A percentile compares a stretch with the other conserved stretches of the same genome.
Conservation (phyloP, 2,113 vertebrate genomes). For the Recurvirostra avosetta region DNA sequence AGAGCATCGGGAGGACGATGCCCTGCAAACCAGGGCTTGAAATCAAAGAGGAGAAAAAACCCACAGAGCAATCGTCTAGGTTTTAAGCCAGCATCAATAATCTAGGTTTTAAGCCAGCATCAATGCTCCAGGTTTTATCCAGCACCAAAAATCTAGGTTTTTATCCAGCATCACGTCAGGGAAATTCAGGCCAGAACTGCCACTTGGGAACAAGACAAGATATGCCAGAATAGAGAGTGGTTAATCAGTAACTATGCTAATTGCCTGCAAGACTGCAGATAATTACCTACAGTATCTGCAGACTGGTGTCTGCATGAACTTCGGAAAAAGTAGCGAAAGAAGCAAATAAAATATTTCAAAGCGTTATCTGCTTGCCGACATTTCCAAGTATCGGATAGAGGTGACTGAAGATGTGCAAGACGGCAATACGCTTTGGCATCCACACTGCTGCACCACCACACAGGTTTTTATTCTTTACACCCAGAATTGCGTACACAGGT, state of each 20-base stretch:
- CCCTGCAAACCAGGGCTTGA: neutral
- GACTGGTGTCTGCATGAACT: neutral
- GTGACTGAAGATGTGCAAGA: no score
- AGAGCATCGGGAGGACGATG: neutral
- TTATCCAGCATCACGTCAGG: neutral
- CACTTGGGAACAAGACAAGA: neutral
- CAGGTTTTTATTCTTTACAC: no score
- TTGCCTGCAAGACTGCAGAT: neutral
- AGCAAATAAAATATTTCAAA: neutral
- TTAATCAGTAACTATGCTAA: neutral
- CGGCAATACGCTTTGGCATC: neutral
- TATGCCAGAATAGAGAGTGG: neutral
- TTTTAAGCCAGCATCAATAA: neutral
- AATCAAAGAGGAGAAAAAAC: neutral
- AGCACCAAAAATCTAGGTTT: no score
- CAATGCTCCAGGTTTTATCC: neutral
- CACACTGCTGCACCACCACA: neutral
- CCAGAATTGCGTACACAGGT: rapidly evolving
- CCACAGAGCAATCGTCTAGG: neutral
- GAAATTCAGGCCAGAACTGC: neutral
- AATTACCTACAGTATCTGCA: neutral
- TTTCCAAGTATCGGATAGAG: neutral
- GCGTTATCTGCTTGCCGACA: neutral
- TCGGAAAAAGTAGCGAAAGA: rapidly evolving
- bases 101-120: neutral